Percentiles rank a stretch among this genome's conserved stretches.
phyloP scores from a whole-genome alignment of 92 coral and sea anemone species.

The Muricea muricata region DNA sequence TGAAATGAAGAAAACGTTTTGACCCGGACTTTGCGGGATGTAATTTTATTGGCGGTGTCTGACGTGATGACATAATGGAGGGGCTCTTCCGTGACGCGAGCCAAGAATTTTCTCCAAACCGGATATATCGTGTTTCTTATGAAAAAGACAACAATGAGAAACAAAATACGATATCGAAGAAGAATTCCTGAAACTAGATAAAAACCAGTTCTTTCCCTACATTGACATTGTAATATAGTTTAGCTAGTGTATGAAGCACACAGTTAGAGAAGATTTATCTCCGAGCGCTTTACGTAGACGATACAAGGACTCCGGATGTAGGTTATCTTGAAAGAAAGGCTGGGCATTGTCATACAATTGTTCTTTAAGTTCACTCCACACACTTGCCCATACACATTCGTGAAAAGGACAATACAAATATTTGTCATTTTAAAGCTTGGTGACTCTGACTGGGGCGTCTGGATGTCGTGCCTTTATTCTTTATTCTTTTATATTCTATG shows the following conservation, averaged over 20 bases:
- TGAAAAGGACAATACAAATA: not conserved
- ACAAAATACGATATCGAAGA: not conserved
- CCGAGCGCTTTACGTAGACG: not conserved
- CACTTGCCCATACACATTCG: not conserved
- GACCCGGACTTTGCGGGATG: slow-evolving; percentile 11
- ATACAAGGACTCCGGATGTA: not conserved
- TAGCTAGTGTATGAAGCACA: too few species aligned
- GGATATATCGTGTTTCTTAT: not conserved
- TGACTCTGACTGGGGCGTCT: not conserved
- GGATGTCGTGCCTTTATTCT: not conserved
- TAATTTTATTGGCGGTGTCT: slow-evolving; percentile 5
- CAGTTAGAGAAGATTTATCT: not conserved
- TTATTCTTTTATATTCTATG: not conserved
- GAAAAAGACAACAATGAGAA: not conserved
- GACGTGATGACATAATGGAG: slow-evolving; percentile 10
- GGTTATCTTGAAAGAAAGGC: not conserved
- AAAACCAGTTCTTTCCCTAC: too few species aligned
- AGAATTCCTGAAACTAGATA: too few species aligned
- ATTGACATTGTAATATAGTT: too few species aligned
- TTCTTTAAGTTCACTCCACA: not conserved
- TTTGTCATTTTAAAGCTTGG: not conserved
- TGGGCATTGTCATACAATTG: not conserved
- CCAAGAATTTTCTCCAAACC: not conserved
- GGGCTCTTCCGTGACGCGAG: slow-evolving; percentile 10
- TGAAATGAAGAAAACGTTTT: not conserved